Evolutionary conservation across 2,797 vertebrate genomes (phyloP).

Genomic region (Ctenochaetus hawaiiensis): DNA sequence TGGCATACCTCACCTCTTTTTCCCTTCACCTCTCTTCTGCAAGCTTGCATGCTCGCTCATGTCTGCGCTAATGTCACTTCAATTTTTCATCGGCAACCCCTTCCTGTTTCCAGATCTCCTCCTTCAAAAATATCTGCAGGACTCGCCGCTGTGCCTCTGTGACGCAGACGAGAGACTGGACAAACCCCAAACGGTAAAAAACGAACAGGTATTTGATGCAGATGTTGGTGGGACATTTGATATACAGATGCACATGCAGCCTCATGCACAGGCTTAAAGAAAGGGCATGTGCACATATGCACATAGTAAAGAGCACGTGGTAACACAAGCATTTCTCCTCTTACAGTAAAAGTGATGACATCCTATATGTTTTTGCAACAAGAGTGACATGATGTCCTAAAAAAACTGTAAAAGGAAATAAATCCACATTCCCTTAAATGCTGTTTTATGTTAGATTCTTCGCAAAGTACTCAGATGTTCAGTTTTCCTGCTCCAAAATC

Average conservation of each 20-base stretch:
- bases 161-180: constrained; percentile 27
- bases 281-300: too few species aligned
- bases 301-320: too few species aligned
- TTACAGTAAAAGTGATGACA: too few species aligned
- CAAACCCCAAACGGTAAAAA: constrained; percentile 4
- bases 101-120: constrained; percentile 51
- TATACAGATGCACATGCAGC: neutral
- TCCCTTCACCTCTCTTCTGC: constrained; percentile 55
- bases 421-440: too few species aligned
- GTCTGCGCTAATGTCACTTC: constrained; percentile 80
- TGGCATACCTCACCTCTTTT: constrained; percentile 74
- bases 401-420: too few species aligned
- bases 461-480: too few species aligned
- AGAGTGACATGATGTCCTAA: too few species aligned
- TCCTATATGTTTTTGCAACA: too few species aligned
- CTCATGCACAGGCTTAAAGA: neutral
- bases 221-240: neutral
- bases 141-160: constrained; percentile 28
- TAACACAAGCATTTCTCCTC: too few species aligned
- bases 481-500: too few species aligned
- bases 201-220: constrained; percentile 8
- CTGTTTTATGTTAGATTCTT: too few species aligned
- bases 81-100: constrained; percentile 78
- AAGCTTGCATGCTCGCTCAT: constrained; percentile 72
- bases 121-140: constrained; percentile 57